Percentiles rank a stretch among this genome's conserved stretches.
These are phyloP conservation scores for Gorsachius magnificus DNA, from an alignment of 2,797 vertebrate species.

Conservation along the genomic window DNA sequence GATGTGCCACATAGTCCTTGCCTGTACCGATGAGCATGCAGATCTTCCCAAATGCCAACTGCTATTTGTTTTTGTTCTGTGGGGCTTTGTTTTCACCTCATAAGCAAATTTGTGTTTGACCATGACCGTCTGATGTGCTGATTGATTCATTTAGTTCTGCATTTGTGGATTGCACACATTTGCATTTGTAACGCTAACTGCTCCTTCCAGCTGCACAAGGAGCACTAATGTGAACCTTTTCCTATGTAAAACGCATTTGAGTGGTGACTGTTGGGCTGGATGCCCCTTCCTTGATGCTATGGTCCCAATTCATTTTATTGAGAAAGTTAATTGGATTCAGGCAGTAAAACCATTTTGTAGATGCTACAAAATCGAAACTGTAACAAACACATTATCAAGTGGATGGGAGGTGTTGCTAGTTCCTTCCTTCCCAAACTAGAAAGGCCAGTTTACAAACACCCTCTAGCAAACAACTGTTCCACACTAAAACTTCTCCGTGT, in stretches of 20 bases:
- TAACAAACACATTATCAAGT: background rate
- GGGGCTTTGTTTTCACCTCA: background rate
- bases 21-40: accelerated
- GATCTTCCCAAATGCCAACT: background rate
- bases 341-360: background rate
- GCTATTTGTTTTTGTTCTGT: background rate
- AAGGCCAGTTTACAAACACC: background rate
- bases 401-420: background rate
- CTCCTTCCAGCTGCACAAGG: background rate
- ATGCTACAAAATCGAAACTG: background rate
- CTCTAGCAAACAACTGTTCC: background rate
- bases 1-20: background rate
- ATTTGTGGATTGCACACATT: background rate
- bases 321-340: background rate
- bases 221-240: background rate
- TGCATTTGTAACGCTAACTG: background rate
- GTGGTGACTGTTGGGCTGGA: background rate
- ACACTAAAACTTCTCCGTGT: accelerated
- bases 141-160: background rate
- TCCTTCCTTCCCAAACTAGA: background rate
- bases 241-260: background rate
- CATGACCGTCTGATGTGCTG: accelerated
- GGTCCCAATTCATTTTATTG: background rate
- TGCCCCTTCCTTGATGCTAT: background rate
- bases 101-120: background rate